Conservation (phyloP, 1,140 invertebrate species). For the Micrasema longulum region DNA sequence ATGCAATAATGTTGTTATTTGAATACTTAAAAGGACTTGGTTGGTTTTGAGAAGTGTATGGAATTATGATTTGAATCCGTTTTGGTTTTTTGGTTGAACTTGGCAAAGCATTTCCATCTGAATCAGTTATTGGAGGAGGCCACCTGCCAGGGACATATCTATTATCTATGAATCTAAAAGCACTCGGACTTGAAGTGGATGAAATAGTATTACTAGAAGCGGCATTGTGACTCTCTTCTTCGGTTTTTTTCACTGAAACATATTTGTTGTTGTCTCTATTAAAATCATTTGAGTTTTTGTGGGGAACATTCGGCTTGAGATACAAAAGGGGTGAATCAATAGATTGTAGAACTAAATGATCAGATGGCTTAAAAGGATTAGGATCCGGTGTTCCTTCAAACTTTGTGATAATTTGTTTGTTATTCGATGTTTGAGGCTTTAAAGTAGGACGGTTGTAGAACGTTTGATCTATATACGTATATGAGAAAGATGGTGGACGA, state of each 20-base stretch:
- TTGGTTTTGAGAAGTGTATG: conserved; percentile 76
- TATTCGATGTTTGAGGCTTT: conserved; percentile 53
- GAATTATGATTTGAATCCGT: conserved; percentile 81
- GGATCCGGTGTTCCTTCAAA: conserved; percentile 54
- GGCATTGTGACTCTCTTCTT: conserved; percentile 18
- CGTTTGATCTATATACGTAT: conserved; percentile 50
- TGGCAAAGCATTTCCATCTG: conserved; percentile 49
- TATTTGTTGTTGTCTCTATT: conserved; percentile 29
- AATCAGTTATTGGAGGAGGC: conserved; percentile 52
- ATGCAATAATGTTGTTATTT: conserved; percentile 56
- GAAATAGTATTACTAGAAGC: conserved; percentile 28
- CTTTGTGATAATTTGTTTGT: conserved; percentile 60
- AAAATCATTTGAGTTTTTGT: conserved; percentile 64
- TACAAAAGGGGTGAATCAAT: conserved; percentile 67
- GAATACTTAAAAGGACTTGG: conserved; percentile 67
- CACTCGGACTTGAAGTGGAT: conserved; percentile 31
- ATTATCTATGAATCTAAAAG: conserved; percentile 56
- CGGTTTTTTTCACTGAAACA: not conserved
- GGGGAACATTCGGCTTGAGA: conserved; percentile 65
- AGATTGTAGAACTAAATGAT: conserved; percentile 60
- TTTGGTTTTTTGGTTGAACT: conserved; percentile 62
- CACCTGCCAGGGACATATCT: conserved; percentile 57
- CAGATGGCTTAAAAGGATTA: conserved; percentile 32
- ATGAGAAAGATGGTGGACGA: conserved; percentile 42
- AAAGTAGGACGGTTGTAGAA: conserved; percentile 39